phyloP scores from a whole-genome alignment of 2,888 invertebrate species.

The Odontothrips loti region DNA sequence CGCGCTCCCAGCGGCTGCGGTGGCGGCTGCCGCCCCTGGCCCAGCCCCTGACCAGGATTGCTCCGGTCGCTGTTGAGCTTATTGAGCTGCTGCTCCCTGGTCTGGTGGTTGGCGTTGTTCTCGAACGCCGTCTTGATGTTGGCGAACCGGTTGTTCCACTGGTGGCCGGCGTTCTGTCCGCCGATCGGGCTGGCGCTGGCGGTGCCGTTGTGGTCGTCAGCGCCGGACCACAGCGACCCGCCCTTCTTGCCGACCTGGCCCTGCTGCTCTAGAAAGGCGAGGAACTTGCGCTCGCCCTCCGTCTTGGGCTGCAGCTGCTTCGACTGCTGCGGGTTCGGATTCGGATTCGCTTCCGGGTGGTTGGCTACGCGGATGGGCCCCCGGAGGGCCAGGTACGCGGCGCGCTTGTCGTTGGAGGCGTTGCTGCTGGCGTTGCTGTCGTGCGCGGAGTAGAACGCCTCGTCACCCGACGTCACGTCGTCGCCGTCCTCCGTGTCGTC shows the following conservation, averaged over 20 bases:
- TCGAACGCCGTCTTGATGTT: conserved; percentile 80
- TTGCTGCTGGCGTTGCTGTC: not conserved
- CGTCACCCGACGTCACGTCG: conserved; percentile 46
- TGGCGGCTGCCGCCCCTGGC: not conserved
- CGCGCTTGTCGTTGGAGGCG: not conserved
- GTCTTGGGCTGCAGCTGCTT: conserved; percentile 75
- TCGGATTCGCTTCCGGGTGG: conserved; percentile 42
- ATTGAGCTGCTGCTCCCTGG: conserved; percentile 46
- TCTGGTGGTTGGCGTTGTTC: conserved; percentile 44
- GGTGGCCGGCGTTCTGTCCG: conserved; percentile 49
- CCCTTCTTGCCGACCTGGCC: conserved; percentile 44
- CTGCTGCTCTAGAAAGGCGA: conserved; percentile 73
- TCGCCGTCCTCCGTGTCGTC: conserved; percentile 51
- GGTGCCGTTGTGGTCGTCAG: conserved; percentile 43
- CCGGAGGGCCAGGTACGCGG: conserved; percentile 50
- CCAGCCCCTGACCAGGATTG: not conserved
- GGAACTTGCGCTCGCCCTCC: conserved; percentile 77
- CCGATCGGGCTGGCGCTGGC: conserved; percentile 42
- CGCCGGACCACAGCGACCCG: conserved; percentile 34
- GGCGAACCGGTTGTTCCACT: conserved; percentile 80
- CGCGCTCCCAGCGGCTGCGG: conserved; percentile 38
- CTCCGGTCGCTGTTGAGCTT: conserved; percentile 42
- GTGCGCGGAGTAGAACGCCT: conserved; percentile 33
- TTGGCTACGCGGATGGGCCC: conserved; percentile 54
- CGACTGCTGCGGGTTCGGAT: conserved; percentile 48